Conservation (phyloP, 2,113 vertebrate species). For the Erythrocebus patas region DNA sequence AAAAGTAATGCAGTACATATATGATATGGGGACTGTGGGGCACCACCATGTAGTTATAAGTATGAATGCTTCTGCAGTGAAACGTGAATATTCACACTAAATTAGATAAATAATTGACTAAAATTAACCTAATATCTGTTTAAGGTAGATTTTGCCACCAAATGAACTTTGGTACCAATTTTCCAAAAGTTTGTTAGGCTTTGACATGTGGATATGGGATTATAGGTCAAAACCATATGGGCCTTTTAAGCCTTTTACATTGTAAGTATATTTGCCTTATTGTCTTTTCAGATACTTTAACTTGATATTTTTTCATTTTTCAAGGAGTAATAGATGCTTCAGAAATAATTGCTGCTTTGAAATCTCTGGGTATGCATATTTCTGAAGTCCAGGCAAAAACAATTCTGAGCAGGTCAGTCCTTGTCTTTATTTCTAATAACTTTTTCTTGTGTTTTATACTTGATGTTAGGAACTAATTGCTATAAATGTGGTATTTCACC, state of each 20-base stretch:
- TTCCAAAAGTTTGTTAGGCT: neutral
- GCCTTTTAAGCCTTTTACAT: neutral
- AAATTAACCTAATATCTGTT: neutral
- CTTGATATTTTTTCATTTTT: constrained; percentile 58
- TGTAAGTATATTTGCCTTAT: constrained; percentile 11
- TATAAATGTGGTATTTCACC: neutral
- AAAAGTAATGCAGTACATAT: neutral
- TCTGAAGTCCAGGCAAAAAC: constrained; percentile 86
- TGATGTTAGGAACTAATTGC: neutral
- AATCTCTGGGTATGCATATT: constrained; percentile 88
- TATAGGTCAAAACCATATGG: neutral
- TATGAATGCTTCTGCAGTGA: neutral
- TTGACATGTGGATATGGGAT: neutral
- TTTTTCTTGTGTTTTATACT: constrained; percentile 34
- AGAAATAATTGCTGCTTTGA: constrained; percentile 90
- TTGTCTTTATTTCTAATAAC: constrained; percentile 48
- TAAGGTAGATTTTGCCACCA: neutral
- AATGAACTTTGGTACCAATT: neutral
- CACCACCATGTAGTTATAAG: neutral
- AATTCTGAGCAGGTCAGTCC: constrained; percentile 90
- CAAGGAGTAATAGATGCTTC: constrained; percentile 90
- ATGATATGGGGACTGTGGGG: neutral
- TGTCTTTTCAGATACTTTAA: constrained; percentile 45
- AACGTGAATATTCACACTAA: neutral
- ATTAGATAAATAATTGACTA: neutral